Conservation (phyloP, 2,888 invertebrate genomes). For the Tetranychus piercei region DNA sequence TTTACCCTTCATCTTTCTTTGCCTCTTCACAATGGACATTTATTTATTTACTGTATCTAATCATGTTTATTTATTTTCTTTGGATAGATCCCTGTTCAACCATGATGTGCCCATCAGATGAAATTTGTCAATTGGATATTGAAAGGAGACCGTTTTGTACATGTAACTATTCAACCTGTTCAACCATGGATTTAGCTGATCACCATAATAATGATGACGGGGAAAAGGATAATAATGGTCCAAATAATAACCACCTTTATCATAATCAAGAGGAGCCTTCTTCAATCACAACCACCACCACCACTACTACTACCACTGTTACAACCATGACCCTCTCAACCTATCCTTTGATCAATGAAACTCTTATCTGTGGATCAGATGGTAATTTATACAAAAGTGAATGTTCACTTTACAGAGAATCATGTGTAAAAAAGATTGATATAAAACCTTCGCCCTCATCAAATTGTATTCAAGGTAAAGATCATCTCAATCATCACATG, state of each 20-base stretch:
- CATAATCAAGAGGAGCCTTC: no score
- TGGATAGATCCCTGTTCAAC: constrained; percentile 8
- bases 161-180: constrained; percentile 4
- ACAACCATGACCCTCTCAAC: not conserved
- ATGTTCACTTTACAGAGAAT: not conserved
- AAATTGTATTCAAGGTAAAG: not conserved
- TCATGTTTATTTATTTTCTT: not conserved
- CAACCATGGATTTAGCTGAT: not conserved
- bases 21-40: no score
- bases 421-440: not conserved
- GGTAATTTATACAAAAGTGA: constrained; percentile 3
- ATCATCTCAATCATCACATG: not conserved
- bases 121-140: constrained; percentile 8
- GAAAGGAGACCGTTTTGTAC: constrained; percentile 5
- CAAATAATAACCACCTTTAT: not conserved
- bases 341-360: not conserved
- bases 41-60: not conserved
- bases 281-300: no score
- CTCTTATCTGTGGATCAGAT: constrained; percentile 1
- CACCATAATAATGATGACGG: not conserved
- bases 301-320: not conserved
- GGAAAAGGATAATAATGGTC: not conserved
- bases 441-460: not conserved
- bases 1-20: no score
- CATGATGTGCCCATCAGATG: constrained; percentile 2